phyloP scores from a whole-genome alignment of 1,140 invertebrate species.

The Bombus waltoni region DNA sequence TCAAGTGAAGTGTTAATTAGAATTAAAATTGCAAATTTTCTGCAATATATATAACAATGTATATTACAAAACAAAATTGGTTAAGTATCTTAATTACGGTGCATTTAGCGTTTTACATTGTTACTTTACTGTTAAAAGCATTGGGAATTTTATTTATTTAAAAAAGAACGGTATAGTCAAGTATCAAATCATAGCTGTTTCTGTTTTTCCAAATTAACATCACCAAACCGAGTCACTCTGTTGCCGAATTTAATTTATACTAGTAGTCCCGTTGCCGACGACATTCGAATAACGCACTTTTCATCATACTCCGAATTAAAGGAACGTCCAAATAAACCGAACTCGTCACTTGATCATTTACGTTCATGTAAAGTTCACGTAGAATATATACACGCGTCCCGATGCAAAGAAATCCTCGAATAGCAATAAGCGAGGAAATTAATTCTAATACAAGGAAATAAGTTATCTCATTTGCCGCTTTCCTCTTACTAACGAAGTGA shows the following conservation, averaged over 20 bases:
- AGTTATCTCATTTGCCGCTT: constrained; percentile 11
- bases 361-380: neutral
- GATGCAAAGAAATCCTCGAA: neutral
- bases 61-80: neutral
- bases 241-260: neutral
- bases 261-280: neutral
- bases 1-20: neutral
- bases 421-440: neutral
- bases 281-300: neutral
- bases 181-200: neutral
- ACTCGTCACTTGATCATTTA: neutral
- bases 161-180: neutral
- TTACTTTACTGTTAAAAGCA: no score
- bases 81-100: neutral
- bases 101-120: neutral
- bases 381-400: neutral
- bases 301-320: neutral
- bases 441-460: neutral
- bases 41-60: neutral
- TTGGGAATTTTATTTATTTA: neutral
- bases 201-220: neutral
- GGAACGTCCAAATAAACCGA: neutral
- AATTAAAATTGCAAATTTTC: neutral
- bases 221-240: neutral
- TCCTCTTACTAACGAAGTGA: neutral